phyloP scores from a whole-genome alignment of 2,113 vertebrate genomes.

The Urocynchramus pylzowi region DNA sequence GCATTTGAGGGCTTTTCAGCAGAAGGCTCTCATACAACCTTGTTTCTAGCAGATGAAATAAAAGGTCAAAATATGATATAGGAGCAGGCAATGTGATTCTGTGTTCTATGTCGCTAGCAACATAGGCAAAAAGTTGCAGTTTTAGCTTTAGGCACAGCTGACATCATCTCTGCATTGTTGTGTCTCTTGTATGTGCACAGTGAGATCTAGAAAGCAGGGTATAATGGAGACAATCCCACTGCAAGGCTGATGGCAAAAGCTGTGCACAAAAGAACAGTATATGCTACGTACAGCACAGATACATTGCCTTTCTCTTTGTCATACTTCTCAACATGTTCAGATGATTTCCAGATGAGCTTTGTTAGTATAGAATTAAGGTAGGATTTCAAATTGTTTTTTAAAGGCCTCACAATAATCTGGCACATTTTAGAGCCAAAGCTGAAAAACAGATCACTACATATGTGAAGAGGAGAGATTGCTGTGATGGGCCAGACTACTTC shows the following conservation, averaged over 20 bases:
- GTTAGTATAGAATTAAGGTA: neutral
- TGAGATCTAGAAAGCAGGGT: slow-evolving; percentile 11
- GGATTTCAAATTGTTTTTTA: neutral
- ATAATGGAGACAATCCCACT: slow-evolving; percentile 57
- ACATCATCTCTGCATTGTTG: slow-evolving; percentile 54
- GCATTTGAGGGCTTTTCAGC: neutral
- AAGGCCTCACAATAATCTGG: neutral
- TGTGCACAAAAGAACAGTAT: slow-evolving; percentile 31
- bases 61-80: neutral
- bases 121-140: slow-evolving; percentile 17
- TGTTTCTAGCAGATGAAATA: neutral
- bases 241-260: slow-evolving; percentile 48
- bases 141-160: slow-evolving; percentile 56
- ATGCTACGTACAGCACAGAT: neutral
- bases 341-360: neutral
- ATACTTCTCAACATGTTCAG: neutral
- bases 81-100: neutral
- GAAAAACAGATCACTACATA: neutral
- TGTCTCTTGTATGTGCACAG: slow-evolving; percentile 44
- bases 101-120: slow-evolving; percentile 19
- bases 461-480: neutral
- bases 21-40: neutral
- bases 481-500: neutral
- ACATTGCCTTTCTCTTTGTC: neutral
- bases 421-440: neutral